These are phyloP conservation scores for Gymnocypris eckloni DNA, from an alignment of 2,797 vertebrate species.

Conservation along the genomic window DNA sequence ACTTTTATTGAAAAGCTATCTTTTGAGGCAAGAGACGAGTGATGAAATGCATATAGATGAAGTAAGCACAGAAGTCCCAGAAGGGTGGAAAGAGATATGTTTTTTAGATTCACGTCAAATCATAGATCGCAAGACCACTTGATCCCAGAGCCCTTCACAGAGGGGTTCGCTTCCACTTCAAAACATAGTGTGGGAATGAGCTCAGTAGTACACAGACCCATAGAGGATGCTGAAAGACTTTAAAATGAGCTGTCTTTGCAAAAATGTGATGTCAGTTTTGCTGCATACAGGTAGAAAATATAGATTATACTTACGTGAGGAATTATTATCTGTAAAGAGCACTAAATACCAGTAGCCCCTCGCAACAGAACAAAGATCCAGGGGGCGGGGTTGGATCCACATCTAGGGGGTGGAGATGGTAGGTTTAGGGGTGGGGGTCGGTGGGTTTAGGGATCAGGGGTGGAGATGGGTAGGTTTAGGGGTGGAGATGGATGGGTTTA, in stretches of 20 bases:
- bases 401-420: too few species aligned
- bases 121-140: background rate
- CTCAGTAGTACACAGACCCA: background rate
- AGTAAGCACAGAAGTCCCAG: background rate
- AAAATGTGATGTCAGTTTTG: background rate
- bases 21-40: slow-evolving; percentile 17
- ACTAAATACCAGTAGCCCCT: background rate
- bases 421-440: too few species aligned
- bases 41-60: slow-evolving; percentile 16
- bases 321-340: background rate
- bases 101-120: slow-evolving; percentile 14
- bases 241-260: background rate
- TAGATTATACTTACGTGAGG: background rate
- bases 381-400: too few species aligned
- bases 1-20: slow-evolving; percentile 40
- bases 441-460: too few species aligned
- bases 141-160: background rate
- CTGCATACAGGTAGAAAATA: background rate
- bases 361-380: too few species aligned
- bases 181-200: background rate
- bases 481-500: too few species aligned
- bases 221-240: background rate
- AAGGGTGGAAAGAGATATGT: background rate
- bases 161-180: background rate
- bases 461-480: too few species aligned